Conservation (phyloP, 2,113 vertebrate genomes). For the Garra rufa region DNA sequence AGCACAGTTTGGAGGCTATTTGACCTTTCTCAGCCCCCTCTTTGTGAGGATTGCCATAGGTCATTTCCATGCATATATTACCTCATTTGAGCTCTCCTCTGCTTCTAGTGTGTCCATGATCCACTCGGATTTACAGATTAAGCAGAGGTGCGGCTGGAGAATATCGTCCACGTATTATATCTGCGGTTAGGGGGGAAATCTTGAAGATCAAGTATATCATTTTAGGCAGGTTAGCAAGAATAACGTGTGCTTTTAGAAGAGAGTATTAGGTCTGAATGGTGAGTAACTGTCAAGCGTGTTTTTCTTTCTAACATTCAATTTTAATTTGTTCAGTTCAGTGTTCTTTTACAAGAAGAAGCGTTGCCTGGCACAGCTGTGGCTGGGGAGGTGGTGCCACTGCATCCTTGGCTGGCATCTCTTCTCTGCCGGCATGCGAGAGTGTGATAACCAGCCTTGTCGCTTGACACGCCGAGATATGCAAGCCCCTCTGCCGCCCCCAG, state of each 20-base stretch:
- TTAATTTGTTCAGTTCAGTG: slow-evolving; percentile 31
- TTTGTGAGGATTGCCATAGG: slow-evolving; percentile 71
- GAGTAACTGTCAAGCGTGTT: neutral
- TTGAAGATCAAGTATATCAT: slow-evolving; percentile 53
- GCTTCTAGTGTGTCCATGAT: slow-evolving; percentile 65
- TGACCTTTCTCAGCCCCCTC: slow-evolving; percentile 72
- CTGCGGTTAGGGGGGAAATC: slow-evolving; percentile 48
- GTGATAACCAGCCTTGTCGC: slow-evolving; percentile 71
- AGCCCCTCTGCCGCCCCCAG: slow-evolving; percentile 48
- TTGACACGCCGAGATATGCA: slow-evolving; percentile 66
- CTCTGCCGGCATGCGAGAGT: slow-evolving; percentile 70
- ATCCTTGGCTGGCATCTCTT: slow-evolving; percentile 68
- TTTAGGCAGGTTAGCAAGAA: slow-evolving; percentile 22
- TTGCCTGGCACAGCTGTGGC: slow-evolving; percentile 53
- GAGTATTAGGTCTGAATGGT: neutral
- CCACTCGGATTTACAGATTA: slow-evolving; percentile 70
- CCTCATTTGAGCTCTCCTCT: slow-evolving; percentile 50
- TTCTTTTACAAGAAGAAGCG: slow-evolving; percentile 13
- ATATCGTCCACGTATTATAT: slow-evolving; percentile 59
- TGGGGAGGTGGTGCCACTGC: slow-evolving; percentile 47
- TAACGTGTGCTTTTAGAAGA: neutral
- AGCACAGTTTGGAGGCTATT: slow-evolving; percentile 73
- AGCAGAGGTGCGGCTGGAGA: slow-evolving; percentile 59
- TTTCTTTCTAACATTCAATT: slow-evolving; percentile 26
- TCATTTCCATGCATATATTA: slow-evolving; percentile 82